Percentiles rank a stretch among this genome's conserved stretches.
These are phyloP conservation scores for Probaryconus sp. DNA, from an alignment of 1,140 invertebrate genomes.

Conservation along the genomic window DNA sequence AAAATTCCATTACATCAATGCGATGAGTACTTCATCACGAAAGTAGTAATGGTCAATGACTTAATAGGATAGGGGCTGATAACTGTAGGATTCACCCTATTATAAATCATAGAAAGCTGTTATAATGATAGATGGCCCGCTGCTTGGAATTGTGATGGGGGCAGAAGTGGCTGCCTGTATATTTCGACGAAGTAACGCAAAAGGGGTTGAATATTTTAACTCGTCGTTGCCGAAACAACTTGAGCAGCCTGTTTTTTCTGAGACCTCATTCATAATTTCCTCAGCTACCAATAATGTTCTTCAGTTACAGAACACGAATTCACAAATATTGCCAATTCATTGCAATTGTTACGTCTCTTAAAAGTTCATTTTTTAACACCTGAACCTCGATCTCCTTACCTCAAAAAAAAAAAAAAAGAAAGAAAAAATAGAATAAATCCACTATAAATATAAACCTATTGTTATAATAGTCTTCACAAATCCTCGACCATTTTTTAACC, in stretches of 20 bases:
- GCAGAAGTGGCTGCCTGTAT: conserved; percentile 55
- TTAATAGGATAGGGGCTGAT: conserved; percentile 62
- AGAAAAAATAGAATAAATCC: too few species aligned
- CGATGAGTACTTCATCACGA: conserved; percentile 59
- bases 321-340: conserved; percentile 44
- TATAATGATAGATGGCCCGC: conserved; percentile 59
- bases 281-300: conserved; percentile 48
- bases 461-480: too few species aligned
- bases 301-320: conserved; percentile 39
- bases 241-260: conserved; percentile 50
- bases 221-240: conserved; percentile 51
- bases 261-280: conserved; percentile 36
- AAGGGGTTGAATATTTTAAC: conserved; percentile 60
- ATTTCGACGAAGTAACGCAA: conserved; percentile 54
- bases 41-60: conserved; percentile 64
- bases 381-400: too few species aligned
- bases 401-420: neutral
- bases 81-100: conserved; percentile 59
- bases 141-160: conserved; percentile 54
- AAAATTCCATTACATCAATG: conserved; percentile 58
- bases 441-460: too few species aligned
- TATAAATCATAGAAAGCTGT: conserved; percentile 63
- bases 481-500: too few species aligned
- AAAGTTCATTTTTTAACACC: too few species aligned
- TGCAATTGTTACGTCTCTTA: too few species aligned